Conservation (phyloP, 2,113 vertebrate species). For the Bufo gargarizans region DNA sequence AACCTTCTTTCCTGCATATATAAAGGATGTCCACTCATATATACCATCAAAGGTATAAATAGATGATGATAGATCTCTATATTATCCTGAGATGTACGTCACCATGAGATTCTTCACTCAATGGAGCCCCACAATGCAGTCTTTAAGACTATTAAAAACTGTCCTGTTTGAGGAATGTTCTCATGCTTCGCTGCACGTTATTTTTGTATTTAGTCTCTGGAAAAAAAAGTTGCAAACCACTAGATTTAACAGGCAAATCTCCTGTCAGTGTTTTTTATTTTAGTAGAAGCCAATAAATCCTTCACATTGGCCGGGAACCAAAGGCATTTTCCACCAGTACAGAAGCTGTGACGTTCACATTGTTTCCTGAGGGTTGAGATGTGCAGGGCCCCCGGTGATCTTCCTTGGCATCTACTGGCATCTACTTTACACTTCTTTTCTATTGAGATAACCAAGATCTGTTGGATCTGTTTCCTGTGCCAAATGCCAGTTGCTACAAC, state of each 20-base stretch:
- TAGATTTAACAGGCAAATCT: neutral
- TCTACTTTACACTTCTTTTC: neutral
- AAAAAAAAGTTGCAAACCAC: neutral
- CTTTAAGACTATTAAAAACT: neutral
- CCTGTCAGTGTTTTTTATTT: neutral
- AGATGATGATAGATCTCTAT: too few relatives aligned
- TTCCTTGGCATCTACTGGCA: neutral
- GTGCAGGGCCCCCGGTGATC: neutral
- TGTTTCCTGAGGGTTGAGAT: neutral
- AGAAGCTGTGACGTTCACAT: neutral
- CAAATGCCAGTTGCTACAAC: neutral
- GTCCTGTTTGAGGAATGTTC: neutral
- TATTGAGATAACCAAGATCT: neutral
- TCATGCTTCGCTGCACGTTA: neutral
- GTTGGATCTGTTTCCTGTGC: neutral
- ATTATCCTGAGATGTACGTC: neutral
- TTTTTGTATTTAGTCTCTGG: neutral
- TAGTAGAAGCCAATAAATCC: neutral
- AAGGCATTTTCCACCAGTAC: neutral
- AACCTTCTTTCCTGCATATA: too few relatives aligned
- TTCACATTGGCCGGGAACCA: neutral
- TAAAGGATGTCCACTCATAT: too few relatives aligned
- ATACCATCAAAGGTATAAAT: too few relatives aligned
- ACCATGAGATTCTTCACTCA: neutral
- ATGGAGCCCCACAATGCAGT: neutral